Base-by-base conservation (phyloP, 1,140 invertebrate genomes). In the Temnothorax nylanderi region DNA sequence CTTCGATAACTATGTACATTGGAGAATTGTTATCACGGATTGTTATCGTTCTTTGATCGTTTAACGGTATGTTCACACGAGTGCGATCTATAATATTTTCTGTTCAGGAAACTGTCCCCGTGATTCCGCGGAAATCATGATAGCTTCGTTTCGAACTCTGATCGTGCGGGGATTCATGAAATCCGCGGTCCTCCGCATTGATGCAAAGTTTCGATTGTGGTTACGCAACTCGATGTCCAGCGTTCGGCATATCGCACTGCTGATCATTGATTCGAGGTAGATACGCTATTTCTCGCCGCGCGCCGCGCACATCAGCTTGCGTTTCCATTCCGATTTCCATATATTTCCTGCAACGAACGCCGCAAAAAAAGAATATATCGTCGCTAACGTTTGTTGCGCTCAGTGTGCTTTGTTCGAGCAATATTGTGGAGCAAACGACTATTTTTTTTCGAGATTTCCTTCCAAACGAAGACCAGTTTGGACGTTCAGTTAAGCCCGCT, bases 191-290 rank as follows among this genome's bases (percentile, higher is more conserved):
- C 86, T 86, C 89, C 89, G 81, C 89, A 90, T 86, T 86, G 80
- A 76, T 90, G 78, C 67, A 84, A 91, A 91, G 89, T 91, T 90
- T 88, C 82, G 89, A 90, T 91, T 91, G 87, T 82, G 89, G 86
- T 90, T 86, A 82, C 89, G 86, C 87, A 84, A 84, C 89, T 90
- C 81, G 77, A 86, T 78, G 86, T 91, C 77, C 87, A 67, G 54
- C 37, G 34, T 41, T 81, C 77, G 62, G 64, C 81, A 71, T 77
- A 90, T 90, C 86, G 32, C 69, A 37, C 62, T 32, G 62, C 86
- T 74, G 76, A 91, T 91, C 87, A 75, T 84, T 58, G 88, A 90
- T 87, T 85, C 71, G 37, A n/a, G 37, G 71, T 84, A 56, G 85
- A 85, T 49, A 62, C 85, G 56, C 47, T 51, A 71, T 87, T 62